phyloP scores from a whole-genome alignment of 2,113 vertebrate genomes.

The Rynchops niger region DNA sequence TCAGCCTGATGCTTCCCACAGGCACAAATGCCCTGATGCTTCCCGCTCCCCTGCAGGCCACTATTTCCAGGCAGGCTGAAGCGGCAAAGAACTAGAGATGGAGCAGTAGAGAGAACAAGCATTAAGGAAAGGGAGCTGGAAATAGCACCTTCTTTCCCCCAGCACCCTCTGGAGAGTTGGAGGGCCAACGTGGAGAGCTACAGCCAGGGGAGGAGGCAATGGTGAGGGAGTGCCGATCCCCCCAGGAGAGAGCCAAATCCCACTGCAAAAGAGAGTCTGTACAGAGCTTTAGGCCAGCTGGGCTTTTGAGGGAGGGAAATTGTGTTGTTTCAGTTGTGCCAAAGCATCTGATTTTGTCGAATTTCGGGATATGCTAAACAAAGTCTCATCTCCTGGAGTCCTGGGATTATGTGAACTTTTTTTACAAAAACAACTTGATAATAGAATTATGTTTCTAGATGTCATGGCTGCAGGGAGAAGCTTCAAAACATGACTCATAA shows the following conservation, averaged over 20 bases:
- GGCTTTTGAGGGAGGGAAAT: background rate
- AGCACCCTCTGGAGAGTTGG: background rate
- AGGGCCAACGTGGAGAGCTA: background rate
- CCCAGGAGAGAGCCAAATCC: background rate
- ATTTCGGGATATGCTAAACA: background rate
- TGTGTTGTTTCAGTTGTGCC: background rate
- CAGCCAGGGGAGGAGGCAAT: background rate
- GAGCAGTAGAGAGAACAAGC: background rate
- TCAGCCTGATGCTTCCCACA: background rate
- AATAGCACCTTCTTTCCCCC: background rate
- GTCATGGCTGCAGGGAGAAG: background rate
- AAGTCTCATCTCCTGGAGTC: background rate
- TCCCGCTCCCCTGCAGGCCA: background rate
- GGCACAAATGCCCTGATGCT: background rate
- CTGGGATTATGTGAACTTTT: background rate
- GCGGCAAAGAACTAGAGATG: background rate
- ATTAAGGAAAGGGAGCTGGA: background rate
- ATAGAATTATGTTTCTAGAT: background rate
- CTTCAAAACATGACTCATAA: conserved; percentile 28
- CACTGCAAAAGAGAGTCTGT: background rate
- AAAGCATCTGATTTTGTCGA: background rate
- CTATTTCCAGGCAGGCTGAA: background rate
- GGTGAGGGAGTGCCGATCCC: background rate
- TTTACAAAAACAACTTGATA: background rate
- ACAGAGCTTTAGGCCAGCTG: background rate